A percentile compares a stretch with the other conserved stretches of the same genome.
These are phyloP conservation scores for Creontiades dilutus DNA, from an alignment of 2,888 invertebrate genomes.

Conservation along the genomic window DNA sequence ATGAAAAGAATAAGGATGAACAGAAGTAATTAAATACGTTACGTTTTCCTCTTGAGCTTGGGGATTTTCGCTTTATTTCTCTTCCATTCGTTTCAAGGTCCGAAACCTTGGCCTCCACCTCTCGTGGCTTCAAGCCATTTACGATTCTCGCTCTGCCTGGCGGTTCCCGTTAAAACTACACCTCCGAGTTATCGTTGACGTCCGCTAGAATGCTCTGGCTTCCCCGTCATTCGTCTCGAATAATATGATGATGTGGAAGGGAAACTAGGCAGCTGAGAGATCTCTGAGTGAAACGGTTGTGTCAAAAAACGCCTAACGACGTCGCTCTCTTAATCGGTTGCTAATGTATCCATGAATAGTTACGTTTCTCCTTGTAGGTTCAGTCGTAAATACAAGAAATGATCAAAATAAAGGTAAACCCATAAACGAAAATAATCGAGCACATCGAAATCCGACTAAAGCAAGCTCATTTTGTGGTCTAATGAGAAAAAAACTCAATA, in stretches of 20 bases:
- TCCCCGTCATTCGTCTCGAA: background rate
- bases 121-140: background rate
- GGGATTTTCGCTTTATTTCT: too few species aligned
- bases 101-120: background rate
- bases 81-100: background rate
- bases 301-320: background rate
- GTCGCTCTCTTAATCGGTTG: background rate
- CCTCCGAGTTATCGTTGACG: background rate
- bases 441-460: too few species aligned
- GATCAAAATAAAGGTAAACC: too few species aligned
- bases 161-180: background rate
- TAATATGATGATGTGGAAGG: background rate
- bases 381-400: background rate
- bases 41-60: too few species aligned
- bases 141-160: background rate
- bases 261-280: background rate
- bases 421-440: too few species aligned
- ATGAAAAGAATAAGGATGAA: too few species aligned
- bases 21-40: too few species aligned
- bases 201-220: conserved; percentile 14
- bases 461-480: too few species aligned
- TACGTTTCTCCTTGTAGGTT: background rate
- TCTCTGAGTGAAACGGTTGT: background rate
- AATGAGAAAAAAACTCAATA: too few species aligned
- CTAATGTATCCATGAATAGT: background rate